phyloP scores from a whole-genome alignment of 2,797 vertebrate species.

The Danionella dracula region DNA sequence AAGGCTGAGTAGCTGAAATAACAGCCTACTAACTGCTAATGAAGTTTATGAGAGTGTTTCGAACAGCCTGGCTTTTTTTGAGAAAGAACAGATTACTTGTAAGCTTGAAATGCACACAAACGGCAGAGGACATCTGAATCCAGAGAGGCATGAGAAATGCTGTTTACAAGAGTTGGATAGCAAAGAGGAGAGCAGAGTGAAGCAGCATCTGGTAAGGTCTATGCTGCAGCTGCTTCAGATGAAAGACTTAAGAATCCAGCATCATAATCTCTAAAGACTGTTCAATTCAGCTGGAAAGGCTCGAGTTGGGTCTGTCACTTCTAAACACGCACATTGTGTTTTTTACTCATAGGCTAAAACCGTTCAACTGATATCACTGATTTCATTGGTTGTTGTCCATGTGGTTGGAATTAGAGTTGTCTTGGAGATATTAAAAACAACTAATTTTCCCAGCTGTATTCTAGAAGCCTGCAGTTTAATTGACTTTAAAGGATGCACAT shows the following conservation, averaged over 20 bases:
- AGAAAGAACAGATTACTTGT: background rate
- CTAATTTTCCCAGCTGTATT: too few species aligned
- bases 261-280: background rate
- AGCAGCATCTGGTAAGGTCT: background rate
- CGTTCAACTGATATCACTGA: background rate
- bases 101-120: background rate
- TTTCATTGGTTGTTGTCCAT: background rate
- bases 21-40: background rate
- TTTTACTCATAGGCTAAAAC: background rate
- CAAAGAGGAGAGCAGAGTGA: background rate
- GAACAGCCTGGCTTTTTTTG: background rate
- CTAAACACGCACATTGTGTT: background rate
- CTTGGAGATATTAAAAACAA: background rate
- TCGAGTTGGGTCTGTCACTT: background rate
- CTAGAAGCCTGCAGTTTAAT: background rate
- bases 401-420: background rate
- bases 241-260: background rate
- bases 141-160: background rate
- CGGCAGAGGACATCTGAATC: background rate
- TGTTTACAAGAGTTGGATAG: background rate
- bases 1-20: too few species aligned
- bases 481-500: background rate
- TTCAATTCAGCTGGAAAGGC: background rate
- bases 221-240: constrained; percentile 13
- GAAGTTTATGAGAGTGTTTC: background rate